Evolutionary conservation across 2,113 vertebrate species (phyloP), one percentile per base, ranked within the genome.

Genomic region (Esox niger): DNA sequence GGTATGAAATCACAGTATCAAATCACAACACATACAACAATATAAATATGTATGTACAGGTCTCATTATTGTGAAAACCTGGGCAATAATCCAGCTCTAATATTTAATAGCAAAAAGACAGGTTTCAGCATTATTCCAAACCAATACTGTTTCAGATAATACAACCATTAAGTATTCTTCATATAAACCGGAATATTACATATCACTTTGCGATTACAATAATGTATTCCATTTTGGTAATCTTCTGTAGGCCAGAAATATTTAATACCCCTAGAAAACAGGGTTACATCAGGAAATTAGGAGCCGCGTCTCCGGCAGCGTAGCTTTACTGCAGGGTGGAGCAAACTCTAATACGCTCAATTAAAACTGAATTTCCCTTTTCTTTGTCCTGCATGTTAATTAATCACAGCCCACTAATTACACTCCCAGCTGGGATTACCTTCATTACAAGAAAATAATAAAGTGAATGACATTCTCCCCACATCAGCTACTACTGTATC

Each of bases 301-400:
- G 47, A n/a, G 47, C 7, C 20, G 62, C 13, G 26, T 2, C 33
- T 62, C 32, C 47, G 25, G 27, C 26, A 47, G 4, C 3, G 2
- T 8, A 38, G 61, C 11, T 47, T 64, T 15, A 64, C 35, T 6
- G 38, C 62, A 30, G 15, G 13, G 38, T 9, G 29, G 30, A 3
- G 59, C 21, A 59, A n/a, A 23, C 54, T 59, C 35, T 38, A 68
- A 68, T 55, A 46, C 13, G 15, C 21, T 59, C 66, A 54, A 68
- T 58, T 58, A 57, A 58, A 58, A 68, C 54, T 27, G 55, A 46
- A 60, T 54, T 61, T 69, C 32, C n/a, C 26, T 23, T 57, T 11
- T 26, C 31, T 57, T 11, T 56, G 49, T 35, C 23, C 54, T 29
- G 49, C 17, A 23, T 46, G 27, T 15, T 63, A 35, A 71, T 71